A percentile compares a stretch with the other conserved stretches of the same genome.
Conservation (phyloP, 2,888 invertebrate genomes). For the Sisyra nigra region DNA sequence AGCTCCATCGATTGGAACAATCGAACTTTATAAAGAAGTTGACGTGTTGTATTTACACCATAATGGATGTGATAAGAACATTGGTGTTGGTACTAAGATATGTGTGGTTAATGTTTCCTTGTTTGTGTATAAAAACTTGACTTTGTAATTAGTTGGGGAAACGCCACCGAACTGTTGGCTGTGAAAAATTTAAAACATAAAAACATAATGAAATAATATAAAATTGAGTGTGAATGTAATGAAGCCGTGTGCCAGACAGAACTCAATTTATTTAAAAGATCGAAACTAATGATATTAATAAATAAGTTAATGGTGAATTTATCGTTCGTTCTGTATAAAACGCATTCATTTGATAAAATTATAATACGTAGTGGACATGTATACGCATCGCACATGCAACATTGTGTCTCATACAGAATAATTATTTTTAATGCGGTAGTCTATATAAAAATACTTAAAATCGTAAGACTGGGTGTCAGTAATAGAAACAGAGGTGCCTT, state of each 20-base stretch:
- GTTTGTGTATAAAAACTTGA: neutral
- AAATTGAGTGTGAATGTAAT: too few species aligned
- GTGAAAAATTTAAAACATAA: slow-evolving; percentile 20
- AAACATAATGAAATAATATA: too few species aligned
- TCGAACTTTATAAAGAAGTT: neutral
- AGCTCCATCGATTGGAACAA: neutral
- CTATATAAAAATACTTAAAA: slow-evolving; percentile 2
- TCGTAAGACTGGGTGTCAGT: slow-evolving; percentile 8
- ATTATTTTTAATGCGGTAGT: neutral
- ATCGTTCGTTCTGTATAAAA: too few species aligned
- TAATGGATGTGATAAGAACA: slow-evolving; percentile 10
- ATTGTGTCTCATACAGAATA: too few species aligned
- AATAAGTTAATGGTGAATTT: too few species aligned
- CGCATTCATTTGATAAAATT: too few species aligned
- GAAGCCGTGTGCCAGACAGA: too few species aligned
- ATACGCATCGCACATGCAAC: too few species aligned
- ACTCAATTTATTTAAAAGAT: too few species aligned
- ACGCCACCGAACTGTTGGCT: slow-evolving; percentile 29
- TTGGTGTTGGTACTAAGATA: slow-evolving; percentile 11
- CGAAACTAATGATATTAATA: too few species aligned
- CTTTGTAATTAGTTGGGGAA: neutral
- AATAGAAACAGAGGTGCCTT: slow-evolving; percentile 25
- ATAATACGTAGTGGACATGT: too few species aligned
- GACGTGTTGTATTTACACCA: slow-evolving; percentile 9
- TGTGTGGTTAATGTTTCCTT: neutral